phyloP scores from a whole-genome alignment of 2,113 vertebrate genomes.

The Oryctolagus cuniculus region DNA sequence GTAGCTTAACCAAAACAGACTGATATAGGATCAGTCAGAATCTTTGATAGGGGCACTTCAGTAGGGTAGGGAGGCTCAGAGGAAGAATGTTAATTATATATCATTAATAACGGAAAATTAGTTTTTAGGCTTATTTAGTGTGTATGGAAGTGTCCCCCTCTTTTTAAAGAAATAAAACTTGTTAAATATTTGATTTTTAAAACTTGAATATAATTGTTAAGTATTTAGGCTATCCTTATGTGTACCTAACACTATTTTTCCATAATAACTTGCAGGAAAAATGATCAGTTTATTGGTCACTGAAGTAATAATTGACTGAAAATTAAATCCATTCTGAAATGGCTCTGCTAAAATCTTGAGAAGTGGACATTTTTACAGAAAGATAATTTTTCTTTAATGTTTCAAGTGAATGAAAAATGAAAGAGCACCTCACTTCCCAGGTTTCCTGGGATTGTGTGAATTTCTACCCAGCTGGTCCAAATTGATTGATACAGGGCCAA shows the following conservation, averaged over 20 bases:
- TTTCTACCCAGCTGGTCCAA: constrained; percentile 90
- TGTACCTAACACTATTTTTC: constrained; percentile 47
- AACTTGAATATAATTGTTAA: constrained; percentile 47
- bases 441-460: constrained; percentile 90
- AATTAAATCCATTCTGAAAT: constrained; percentile 77
- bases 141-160: neutral
- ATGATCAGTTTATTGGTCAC: constrained; percentile 66
- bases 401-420: constrained; percentile 89
- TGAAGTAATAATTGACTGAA: constrained; percentile 75
- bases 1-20: constrained; percentile 88
- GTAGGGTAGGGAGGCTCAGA: constrained; percentile 81
- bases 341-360: constrained; percentile 79
- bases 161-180: constrained; percentile 24
- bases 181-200: constrained; percentile 74
- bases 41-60: constrained; percentile 85
- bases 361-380: constrained; percentile 86
- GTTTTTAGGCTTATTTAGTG: constrained; percentile 74
- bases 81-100: constrained; percentile 86
- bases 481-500: constrained; percentile 92
- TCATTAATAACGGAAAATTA: constrained; percentile 80
- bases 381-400: constrained; percentile 89
- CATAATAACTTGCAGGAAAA: constrained; percentile 16
- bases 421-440: constrained; percentile 88
- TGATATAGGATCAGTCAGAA: constrained; percentile 87
- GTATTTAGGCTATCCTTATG: constrained; percentile 2